Conservation (phyloP, 2,797 vertebrate genomes). For the Muraenolepis orangiensis region DNA sequence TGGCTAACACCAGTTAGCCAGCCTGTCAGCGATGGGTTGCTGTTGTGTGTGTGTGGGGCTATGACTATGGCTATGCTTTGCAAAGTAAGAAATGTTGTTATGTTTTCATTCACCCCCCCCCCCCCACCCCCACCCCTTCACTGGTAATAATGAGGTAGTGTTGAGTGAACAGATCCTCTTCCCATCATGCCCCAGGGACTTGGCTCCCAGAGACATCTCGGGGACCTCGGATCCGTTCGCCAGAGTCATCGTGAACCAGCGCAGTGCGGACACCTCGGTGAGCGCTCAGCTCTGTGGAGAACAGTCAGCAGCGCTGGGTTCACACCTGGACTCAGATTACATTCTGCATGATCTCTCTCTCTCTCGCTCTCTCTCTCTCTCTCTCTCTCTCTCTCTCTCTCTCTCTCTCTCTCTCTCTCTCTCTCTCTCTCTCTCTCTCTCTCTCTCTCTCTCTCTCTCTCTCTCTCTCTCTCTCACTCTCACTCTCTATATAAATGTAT, state of each 20-base stretch:
- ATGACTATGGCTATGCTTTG: not conserved
- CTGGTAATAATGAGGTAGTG: constrained; percentile 13
- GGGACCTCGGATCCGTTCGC: constrained; percentile 91
- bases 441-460: not conserved
- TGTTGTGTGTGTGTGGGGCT: constrained; percentile 31
- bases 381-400: not conserved
- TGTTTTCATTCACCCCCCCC: not conserved
- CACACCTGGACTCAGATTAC: not conserved
- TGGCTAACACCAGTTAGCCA: constrained; percentile 48
- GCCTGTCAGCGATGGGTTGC: constrained; percentile 44
- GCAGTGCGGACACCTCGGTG: constrained; percentile 83
- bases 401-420: not conserved
- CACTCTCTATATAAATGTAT: too few relatives aligned
- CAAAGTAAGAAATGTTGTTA: constrained; percentile 13
- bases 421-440: not conserved
- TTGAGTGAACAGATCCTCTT: constrained; percentile 20
- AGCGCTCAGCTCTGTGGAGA: constrained; percentile 49
- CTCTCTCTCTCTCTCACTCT: too few relatives aligned
- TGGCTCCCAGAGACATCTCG: constrained; percentile 84
- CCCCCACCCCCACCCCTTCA: not conserved
- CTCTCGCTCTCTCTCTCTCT: not conserved
- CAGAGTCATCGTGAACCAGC: constrained; percentile 82
- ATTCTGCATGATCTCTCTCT: too few relatives aligned
- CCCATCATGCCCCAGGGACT: constrained; percentile 71
- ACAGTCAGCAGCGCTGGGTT: not conserved